Percentiles rank a stretch among this genome's conserved stretches.
phyloP scores from a whole-genome alignment of 1,140 invertebrate species.

The Trichonephila clavipes region DNA sequence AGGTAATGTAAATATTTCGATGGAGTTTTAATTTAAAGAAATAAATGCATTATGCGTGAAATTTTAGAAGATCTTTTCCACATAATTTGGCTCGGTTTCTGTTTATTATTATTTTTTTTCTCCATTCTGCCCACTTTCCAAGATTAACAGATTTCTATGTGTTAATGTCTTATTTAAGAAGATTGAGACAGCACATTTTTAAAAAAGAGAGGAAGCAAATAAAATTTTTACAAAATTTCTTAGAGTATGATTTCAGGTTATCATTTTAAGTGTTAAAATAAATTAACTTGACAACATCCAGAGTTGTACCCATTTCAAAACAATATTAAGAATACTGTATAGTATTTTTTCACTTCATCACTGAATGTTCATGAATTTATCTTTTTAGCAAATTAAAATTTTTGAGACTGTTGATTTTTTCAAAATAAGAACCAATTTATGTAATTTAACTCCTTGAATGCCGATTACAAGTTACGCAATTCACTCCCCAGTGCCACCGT shows the following conservation, averaged over 20 bases:
- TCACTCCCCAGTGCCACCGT: too few species aligned
- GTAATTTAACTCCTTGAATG: too few species aligned
- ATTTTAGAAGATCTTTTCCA: not conserved
- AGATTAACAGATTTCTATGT: slow-evolving; percentile 15
- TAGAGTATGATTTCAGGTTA: not conserved
- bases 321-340: too few species aligned
- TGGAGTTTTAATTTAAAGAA: not conserved
- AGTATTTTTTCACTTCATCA: too few species aligned
- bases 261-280: not conserved
- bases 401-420: too few species aligned
- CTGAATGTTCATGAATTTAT: too few species aligned
- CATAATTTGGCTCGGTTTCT: not conserved
- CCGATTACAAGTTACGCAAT: too few species aligned
- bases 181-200: not conserved
- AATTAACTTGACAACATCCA: not conserved
- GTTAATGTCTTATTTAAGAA: not conserved
- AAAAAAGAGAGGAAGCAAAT: not conserved
- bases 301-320: not conserved
- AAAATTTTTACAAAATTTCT: not conserved
- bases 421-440: too few species aligned
- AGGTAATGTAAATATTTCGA: not conserved
- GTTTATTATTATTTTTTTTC: not conserved
- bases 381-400: too few species aligned
- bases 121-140: not conserved
- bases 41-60: not conserved